A percentile compares a stretch with the other conserved stretches of the same genome.
Conservation (phyloP, 2,888 invertebrate genomes). For the Tetragonisca angustula region DNA sequence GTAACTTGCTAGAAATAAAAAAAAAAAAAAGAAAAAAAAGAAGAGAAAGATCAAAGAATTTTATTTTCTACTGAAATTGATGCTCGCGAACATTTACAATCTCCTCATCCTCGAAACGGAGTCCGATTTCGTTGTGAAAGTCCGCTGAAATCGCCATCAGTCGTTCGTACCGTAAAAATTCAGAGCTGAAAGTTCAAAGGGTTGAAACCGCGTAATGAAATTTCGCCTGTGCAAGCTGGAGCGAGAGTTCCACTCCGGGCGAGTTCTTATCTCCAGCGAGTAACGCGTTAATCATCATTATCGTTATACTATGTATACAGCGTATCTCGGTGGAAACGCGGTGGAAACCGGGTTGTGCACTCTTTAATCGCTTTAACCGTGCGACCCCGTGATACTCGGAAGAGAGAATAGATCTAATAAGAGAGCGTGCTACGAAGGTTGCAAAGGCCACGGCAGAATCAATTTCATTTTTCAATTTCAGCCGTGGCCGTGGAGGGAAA, state of each 20-base stretch:
- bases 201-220: neutral
- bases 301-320: neutral
- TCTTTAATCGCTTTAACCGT: conserved; percentile 59
- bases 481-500: conserved; percentile 52
- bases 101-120: neutral
- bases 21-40: neutral
- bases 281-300: conserved; percentile 1
- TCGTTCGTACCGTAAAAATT: neutral
- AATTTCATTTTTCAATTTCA: conserved; percentile 74
- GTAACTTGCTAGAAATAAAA: neutral
- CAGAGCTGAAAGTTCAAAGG: neutral
- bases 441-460: conserved; percentile 65
- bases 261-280: neutral
- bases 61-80: neutral
- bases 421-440: conserved; percentile 29
- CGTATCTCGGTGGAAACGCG: neutral
- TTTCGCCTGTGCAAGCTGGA: neutral
- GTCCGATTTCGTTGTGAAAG: neutral
- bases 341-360: neutral
- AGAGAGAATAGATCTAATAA: conserved; percentile 67
- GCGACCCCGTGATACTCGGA: conserved; percentile 8
- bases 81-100: neutral
- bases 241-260: neutral
- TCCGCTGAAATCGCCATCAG: neutral
- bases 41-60: no score